Evolutionary conservation across 2,888 invertebrate genomes (phyloP).

Genomic region (Lacanobia wlatinum): DNA sequence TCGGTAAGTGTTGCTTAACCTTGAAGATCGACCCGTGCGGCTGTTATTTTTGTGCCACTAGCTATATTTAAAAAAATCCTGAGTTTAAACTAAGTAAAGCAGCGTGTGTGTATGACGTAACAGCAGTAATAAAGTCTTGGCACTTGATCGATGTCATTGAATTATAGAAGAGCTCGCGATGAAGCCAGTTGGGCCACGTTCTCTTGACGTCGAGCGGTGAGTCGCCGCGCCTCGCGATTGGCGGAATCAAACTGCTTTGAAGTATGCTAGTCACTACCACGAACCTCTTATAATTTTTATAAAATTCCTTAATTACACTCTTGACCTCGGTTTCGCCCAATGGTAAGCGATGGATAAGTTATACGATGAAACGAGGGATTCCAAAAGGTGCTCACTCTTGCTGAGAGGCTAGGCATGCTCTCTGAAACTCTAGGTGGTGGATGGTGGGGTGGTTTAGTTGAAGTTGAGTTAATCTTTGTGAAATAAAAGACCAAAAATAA

Average conservation of each 20-base stretch:
- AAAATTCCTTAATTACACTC: neutral
- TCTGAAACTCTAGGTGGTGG: too few relatives aligned
- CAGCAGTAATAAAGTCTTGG: slow-evolving; percentile 39
- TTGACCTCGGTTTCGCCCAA: neutral
- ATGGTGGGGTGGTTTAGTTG: too few relatives aligned
- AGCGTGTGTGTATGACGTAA: slow-evolving; percentile 1
- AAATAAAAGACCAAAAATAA: too few relatives aligned
- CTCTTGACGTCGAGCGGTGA: slow-evolving; percentile 10
- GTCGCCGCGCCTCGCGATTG: slow-evolving; percentile 31
- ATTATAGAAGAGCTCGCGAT: slow-evolving; percentile 65
- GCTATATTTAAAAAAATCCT: neutral
- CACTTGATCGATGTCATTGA: slow-evolving; percentile 70
- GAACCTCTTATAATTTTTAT: neutral
- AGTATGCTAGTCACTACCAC: neutral
- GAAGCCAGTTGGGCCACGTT: slow-evolving; percentile 65
- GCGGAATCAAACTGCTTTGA: slow-evolving; percentile 9
- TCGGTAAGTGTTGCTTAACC: too few relatives aligned
- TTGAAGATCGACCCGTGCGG: too few relatives aligned
- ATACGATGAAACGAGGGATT: neutral
- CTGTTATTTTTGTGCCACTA: too few relatives aligned
- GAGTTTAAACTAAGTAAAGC: neutral
- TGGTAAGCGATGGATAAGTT: neutral
- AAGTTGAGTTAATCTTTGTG: too few relatives aligned
- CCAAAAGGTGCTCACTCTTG: neutral
- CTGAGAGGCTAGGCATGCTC: too few relatives aligned